A percentile compares a stretch with the other conserved stretches of the same genome.
Conservation (phyloP, 2,113 vertebrate genomes). For the Poeciliopsis occidentalis region DNA sequence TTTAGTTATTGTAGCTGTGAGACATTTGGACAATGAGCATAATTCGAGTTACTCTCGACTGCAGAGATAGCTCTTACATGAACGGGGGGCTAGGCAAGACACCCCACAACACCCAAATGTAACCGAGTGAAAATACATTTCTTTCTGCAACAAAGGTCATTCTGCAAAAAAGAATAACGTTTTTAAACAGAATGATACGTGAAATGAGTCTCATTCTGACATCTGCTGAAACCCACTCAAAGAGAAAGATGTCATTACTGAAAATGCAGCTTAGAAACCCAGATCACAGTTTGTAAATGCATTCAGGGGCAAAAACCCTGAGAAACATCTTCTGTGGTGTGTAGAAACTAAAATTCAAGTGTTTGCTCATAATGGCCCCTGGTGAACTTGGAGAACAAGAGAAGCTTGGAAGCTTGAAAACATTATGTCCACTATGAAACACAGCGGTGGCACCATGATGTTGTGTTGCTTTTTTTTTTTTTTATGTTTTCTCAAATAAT, state of each 20-base stretch:
- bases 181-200: no score
- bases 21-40: slow-evolving; percentile 11
- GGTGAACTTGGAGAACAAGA: neutral
- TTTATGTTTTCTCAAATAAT: no score
- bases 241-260: neutral
- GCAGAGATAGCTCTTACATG: neutral
- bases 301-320: neutral
- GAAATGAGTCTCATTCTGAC: neutral
- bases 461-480: no score
- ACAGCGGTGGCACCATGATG: no score
- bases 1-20: slow-evolving; percentile 13
- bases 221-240: neutral
- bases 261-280: neutral
- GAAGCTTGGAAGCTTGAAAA: neutral
- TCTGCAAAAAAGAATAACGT: no score
- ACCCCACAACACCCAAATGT: no score
- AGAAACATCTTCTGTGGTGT: neutral
- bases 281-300: neutral
- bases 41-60: neutral
- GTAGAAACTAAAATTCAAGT: neutral
- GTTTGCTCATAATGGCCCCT: neutral
- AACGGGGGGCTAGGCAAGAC: neutral
- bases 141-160: no score
- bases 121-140: no score
- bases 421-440: neutral